Conservation (phyloP, 2,113 vertebrate genomes). For the Neofelis nebulosa region DNA sequence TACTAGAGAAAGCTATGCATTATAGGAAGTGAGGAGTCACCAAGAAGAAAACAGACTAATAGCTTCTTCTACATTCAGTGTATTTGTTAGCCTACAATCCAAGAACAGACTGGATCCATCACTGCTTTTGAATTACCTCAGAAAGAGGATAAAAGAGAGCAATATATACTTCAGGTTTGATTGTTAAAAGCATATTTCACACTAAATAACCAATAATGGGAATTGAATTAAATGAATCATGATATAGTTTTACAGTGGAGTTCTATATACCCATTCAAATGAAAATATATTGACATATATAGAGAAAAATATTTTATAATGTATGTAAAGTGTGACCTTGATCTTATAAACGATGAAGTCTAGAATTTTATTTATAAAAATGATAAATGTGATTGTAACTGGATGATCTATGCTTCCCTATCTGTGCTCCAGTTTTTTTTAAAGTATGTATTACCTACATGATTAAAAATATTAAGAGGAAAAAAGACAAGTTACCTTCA, state of each 20-base stretch:
- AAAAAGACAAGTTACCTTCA: not conserved
- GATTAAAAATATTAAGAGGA: not conserved
- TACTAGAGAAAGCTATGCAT: not conserved
- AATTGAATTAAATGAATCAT: conserved; percentile 1
- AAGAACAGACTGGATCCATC: not conserved
- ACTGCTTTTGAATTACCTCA: not conserved
- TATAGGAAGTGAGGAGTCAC: not conserved
- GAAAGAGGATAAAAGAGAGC: not conserved
- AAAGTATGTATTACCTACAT: not conserved
- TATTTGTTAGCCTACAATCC: not conserved
- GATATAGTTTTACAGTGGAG: not conserved
- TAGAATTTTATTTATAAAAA: conserved; percentile 17
- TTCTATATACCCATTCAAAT: not conserved
- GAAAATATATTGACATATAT: not conserved
- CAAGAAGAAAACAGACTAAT: not conserved
- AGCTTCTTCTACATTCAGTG: not conserved
- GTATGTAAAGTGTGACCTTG: not conserved
- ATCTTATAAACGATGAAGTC: not conserved
- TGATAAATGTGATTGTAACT: not conserved
- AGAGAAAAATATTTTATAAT: not conserved
- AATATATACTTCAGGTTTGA: not conserved
- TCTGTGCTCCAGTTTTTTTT: not conserved
- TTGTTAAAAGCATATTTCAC: not conserved
- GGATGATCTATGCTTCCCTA: not conserved
- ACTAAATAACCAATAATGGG: not conserved